Evolutionary conservation across 2,797 vertebrate species (phyloP).

Genomic region (Moxostoma hubbsi): DNA sequence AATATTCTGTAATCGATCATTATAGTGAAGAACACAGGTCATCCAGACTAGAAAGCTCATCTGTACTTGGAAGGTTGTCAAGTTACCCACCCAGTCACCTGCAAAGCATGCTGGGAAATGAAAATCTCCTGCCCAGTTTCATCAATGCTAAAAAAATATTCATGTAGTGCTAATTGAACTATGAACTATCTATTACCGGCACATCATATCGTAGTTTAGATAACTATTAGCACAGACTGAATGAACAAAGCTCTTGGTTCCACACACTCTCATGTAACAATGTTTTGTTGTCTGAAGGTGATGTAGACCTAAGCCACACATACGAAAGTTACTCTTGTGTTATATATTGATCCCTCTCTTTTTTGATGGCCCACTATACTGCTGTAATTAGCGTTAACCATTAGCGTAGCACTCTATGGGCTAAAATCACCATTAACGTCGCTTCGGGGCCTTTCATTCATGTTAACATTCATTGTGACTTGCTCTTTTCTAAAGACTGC

Average conservation of each 20-base stretch:
- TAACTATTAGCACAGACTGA: constrained; percentile 38
- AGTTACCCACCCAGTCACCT: too few species aligned
- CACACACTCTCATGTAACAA: constrained; percentile 61
- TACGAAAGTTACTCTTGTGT: constrained; percentile 52
- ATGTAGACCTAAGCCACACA: constrained; percentile 35
- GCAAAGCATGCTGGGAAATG: too few species aligned
- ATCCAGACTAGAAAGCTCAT: too few species aligned
- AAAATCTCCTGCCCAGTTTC: too few species aligned
- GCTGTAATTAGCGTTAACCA: constrained; percentile 83
- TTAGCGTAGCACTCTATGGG: constrained; percentile 78
- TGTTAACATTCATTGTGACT: constrained; percentile 75
- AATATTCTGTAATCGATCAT: too few species aligned
- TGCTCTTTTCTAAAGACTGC: constrained; percentile 75
- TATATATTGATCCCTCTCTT: constrained; percentile 78
- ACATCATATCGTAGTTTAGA: constrained; percentile 70
- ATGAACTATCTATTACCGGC: constrained; percentile 61
- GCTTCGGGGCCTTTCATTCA: constrained; percentile 77
- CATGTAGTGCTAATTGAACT: too few species aligned
- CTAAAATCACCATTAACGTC: constrained; percentile 82
- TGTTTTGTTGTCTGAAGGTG: constrained; percentile 55
- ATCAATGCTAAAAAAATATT: too few species aligned
- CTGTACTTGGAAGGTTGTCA: too few species aligned
- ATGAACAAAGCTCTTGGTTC: constrained; percentile 37
- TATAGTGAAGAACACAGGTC: too few species aligned
- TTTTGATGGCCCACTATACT: constrained; percentile 78